Conservation (phyloP, 92 coral and sea anemone species). For the Metridium senile region DNA sequence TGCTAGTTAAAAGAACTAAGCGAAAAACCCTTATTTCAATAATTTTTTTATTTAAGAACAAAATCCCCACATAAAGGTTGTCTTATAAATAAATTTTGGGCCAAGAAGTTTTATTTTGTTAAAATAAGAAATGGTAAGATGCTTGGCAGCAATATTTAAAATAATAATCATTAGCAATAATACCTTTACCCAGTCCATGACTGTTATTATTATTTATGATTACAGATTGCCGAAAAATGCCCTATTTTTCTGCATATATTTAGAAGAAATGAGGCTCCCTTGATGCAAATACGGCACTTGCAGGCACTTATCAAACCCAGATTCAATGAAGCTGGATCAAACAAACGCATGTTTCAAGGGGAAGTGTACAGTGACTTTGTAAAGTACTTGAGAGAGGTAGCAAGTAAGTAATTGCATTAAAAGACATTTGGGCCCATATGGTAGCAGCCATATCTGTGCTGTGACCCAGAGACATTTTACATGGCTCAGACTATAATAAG, state of each 20-base stretch:
- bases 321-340: slow-evolving; percentile 38
- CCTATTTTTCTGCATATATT: slow-evolving; percentile 11
- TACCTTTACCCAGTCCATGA: not conserved
- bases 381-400: slow-evolving; percentile 15
- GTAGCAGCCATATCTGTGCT: too few species aligned
- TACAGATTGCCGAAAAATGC: slow-evolving; percentile 7
- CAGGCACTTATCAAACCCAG: slow-evolving; percentile 27
- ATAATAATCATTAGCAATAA: not conserved
- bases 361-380: slow-evolving; percentile 29
- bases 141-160: too few species aligned
- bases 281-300: slow-evolving; percentile 11
- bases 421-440: too few species aligned
- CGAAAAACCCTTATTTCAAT: too few species aligned
- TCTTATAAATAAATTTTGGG: not conserved
- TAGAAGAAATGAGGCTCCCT: slow-evolving; percentile 18
- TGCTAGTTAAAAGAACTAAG: too few species aligned
- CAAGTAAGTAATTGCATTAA: slow-evolving; percentile 7
- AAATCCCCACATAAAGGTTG: not conserved
- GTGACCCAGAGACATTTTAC: not conserved
- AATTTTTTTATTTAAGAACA: too few species aligned
- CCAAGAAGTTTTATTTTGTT: not conserved
- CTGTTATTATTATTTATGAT: not conserved
- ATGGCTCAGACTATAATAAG: not conserved
- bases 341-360: slow-evolving; percentile 20
- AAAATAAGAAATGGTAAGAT: too few species aligned